Conservation (phyloP, 2,888 invertebrate species). For the Cacoxenus indagator region DNA sequence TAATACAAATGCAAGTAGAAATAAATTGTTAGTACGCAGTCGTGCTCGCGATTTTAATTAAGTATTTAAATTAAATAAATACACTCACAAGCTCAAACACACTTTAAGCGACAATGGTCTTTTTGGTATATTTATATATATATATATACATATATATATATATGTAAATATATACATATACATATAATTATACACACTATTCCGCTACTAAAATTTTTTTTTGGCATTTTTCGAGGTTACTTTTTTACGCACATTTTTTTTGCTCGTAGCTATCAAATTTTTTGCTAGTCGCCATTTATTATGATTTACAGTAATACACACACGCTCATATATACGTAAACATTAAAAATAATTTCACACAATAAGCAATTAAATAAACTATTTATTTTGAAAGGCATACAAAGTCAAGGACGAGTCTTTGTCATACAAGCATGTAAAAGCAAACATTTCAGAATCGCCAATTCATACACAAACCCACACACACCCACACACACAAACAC, state of each 20-base stretch:
- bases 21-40: neutral
- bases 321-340: conserved; percentile 11
- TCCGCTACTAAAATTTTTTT: neutral
- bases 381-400: neutral
- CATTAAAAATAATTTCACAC: conserved; percentile 4
- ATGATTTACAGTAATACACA: conserved; percentile 29
- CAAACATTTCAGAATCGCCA: neutral
- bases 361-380: conserved; percentile 8
- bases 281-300: neutral
- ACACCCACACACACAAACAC: neutral
- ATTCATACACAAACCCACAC: conserved; percentile 1
- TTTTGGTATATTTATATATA: too few species aligned
- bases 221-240: neutral
- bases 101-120: neutral
- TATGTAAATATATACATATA: neutral
- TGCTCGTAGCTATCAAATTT: neutral
- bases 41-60: conserved; percentile 9
- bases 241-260: neutral
- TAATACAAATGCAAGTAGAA: neutral
- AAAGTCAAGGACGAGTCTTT: conserved; percentile 6
- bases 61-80: conserved; percentile 11
- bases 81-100: neutral
- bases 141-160: neutral
- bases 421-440: neutral
- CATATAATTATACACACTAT: neutral